Conservation (phyloP, 2,113 vertebrate species). For the Gallinago paraguaiae region DNA sequence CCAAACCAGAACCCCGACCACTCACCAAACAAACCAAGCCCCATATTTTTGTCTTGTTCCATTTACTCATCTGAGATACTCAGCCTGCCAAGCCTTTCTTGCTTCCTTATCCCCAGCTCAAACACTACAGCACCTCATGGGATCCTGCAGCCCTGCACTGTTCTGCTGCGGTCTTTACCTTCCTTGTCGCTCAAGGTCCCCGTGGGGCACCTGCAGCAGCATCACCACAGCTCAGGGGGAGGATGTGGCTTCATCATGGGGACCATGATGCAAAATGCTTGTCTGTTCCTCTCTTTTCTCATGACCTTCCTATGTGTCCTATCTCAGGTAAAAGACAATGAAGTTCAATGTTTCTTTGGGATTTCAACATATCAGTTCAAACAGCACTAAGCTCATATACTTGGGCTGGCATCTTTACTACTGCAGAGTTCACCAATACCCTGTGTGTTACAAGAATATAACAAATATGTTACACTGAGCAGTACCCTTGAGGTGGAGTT, state of each 20-base stretch:
- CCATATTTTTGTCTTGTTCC: neutral
- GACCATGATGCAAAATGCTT: neutral
- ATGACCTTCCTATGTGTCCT: neutral
- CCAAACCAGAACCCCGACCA: neutral
- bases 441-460: neutral
- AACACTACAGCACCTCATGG: neutral
- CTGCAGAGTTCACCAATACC: neutral
- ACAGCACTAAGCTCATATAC: neutral
- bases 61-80: neutral
- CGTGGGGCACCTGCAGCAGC: neutral
- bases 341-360: neutral
- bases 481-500: neutral
- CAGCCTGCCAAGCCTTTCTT: neutral
- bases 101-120: rapidly evolving
- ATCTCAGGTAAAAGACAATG: neutral
- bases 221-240: neutral
- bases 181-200: neutral
- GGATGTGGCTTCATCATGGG: rapidly evolving
- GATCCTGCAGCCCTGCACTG: neutral
- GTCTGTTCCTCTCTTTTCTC: neutral
- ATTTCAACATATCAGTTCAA: neutral
- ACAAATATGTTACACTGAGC: neutral
- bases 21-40: neutral
- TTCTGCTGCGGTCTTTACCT: neutral
- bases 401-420: neutral